Base-by-base conservation (phyloP, 2,113 vertebrate genomes). In the Actenoides hombroni region DNA sequence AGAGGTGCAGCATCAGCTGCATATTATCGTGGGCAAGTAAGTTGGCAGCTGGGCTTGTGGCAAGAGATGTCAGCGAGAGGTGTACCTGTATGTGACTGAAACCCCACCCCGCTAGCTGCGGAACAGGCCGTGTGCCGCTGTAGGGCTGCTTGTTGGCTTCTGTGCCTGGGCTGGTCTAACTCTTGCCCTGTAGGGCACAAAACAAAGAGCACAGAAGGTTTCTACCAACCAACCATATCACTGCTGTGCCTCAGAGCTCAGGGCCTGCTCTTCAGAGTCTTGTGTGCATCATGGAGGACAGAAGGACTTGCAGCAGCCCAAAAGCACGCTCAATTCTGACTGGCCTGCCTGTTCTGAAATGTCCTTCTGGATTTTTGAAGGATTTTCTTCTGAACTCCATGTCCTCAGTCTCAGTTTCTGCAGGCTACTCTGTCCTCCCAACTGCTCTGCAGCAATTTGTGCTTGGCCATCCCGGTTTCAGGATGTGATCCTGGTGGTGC, bases 1-100 rank as follows among this genome's bases (percentile, higher is more conserved):
- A 2, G 99, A 99, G 95, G 97, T 99, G 96, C 99, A 99, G 96
- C 99, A 99, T 86, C 99, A 99, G 98, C 98, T 99, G 78, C 99
- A 99, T 46, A 88, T 99, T 94, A 98, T 99, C 44, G 98, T 99
- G 96, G 98, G 99, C 98, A 99, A 99, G 99, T 99, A 97, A 94
- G 99, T 96, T 60, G 67, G 42, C 15, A 31, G 8, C 49, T 69
- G 78, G 69, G 74, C 69, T 63, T 13, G 60, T 35, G 70, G 54
- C 10, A 15, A 16, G 69, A 48, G 49, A 0, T 16, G 31, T 13
- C 16, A 5, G 7, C 15, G 39, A 28, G 74, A 37, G 6, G 5
- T 11, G 3, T 10, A 1, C 1, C 0, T 2, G 0, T 5, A 21
- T 1, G 0, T 26, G 20, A 67, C 48, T 16, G 24, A 46, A 25